Evolutionary conservation across 2,888 invertebrate species (phyloP), one percentile per base, ranked within the genome.

Genomic region (Poecilus cupreus): DNA sequence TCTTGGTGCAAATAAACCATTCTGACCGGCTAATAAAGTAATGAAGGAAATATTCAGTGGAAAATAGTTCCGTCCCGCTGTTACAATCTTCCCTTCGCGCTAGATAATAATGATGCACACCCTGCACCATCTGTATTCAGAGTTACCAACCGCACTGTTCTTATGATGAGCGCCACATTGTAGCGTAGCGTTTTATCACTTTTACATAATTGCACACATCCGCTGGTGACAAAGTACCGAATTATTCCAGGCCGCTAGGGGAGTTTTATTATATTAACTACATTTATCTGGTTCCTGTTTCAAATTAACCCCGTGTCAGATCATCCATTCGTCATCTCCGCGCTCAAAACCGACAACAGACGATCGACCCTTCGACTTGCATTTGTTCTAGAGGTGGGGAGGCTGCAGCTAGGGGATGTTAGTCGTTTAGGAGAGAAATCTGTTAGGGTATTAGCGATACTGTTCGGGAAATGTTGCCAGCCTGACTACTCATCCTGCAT

Each of bases 261-360:
- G 79, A 49, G 83, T 86, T 86, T 86, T 86, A 86, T 86, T 86
- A 87, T 87, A 87, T 87, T 87, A 87, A 87, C 87, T 87, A 85
- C 87, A 86, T 87, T 87, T 87, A 87, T 87, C 87, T 86, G 87
- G 86, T 86, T 86, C 86, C 87, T 87, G 86, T 87, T 87, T 86
- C 87, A 87, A 88, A 88, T 88, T 88, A 88, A 87, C 87, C 87
- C 85, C 85, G 85, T 86, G 87, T 87, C 87, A 85, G 84, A 86
- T 85, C 86, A 84, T 85, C 86, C 86, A 86, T 87, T 86, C 86
- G 86, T 87, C 88, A 87, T 87, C 86, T 84, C 83, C 37, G 13
- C 11, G 64, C 64, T 68, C 64, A 68, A 68, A 68, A 68, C 64
- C 32, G 64, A 68, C 64, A 68, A 68, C 64, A 68, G 64, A 68